phyloP scores from a whole-genome alignment of 2,113 vertebrate genomes.

The Myrmecobius fasciatus region DNA sequence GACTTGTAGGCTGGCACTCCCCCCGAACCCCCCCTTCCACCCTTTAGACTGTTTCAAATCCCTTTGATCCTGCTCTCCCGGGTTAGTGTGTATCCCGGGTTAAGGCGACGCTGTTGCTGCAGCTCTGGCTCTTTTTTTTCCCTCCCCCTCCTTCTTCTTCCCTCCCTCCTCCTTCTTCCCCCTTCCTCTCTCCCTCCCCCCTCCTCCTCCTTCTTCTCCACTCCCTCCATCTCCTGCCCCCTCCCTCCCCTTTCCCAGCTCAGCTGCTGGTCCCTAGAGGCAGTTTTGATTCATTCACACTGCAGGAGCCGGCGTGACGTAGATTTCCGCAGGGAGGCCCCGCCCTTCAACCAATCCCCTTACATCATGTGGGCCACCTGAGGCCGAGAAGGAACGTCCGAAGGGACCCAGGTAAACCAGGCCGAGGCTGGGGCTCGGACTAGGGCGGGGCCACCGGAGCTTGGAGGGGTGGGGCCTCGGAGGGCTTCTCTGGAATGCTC shows the following conservation, averaged over 20 bases:
- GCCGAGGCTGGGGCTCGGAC: conserved; percentile 44
- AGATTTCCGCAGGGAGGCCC: conserved; percentile 87
- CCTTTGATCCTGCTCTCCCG: conserved; percentile 74
- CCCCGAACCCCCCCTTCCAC: conserved; percentile 66
- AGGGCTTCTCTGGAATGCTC: neutral
- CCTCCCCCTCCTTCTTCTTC: conserved; percentile 63
- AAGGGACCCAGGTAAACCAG: neutral
- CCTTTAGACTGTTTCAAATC: conserved; percentile 54
- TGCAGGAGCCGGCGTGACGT: conserved; percentile 93
- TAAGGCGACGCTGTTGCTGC: conserved; percentile 78
- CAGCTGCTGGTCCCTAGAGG: conserved; percentile 69
- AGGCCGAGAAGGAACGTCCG: conserved; percentile 58
- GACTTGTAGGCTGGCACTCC: conserved; percentile 67
- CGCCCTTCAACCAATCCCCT: conserved; percentile 82
- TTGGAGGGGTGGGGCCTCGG: neutral
- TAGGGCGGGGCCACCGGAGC: conserved; percentile 67
- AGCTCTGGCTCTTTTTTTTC: conserved; percentile 73
- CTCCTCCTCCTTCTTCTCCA: conserved; percentile 56
- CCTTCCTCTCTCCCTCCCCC: neutral
- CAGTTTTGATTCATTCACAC: conserved; percentile 94
- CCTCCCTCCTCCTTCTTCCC: conserved; percentile 56
- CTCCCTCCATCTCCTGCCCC: conserved; percentile 58
- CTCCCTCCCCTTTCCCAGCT: conserved; percentile 51
- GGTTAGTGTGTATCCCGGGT: conserved; percentile 72
- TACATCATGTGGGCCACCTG: conserved; percentile 11